These are phyloP conservation scores for Standfussiana lucernea DNA, from an alignment of 2,888 invertebrate species.

Conservation along the genomic window DNA sequence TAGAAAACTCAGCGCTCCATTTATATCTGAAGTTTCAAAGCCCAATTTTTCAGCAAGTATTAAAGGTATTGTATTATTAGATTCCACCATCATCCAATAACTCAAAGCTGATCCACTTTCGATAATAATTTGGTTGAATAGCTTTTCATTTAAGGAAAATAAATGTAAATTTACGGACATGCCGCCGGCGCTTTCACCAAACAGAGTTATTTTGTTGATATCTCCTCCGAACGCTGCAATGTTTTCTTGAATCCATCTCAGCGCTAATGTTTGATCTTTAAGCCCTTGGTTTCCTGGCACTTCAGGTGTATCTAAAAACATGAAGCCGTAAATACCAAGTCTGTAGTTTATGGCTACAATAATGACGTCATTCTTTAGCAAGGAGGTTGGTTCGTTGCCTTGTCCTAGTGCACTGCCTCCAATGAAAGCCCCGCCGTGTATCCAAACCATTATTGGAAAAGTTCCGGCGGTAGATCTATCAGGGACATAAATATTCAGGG, in stretches of 20 bases:
- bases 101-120: slow-evolving; percentile 51
- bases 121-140: slow-evolving; percentile 48
- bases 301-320: slow-evolving; percentile 65
- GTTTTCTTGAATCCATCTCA: slow-evolving; percentile 73
- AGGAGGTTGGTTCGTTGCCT: slow-evolving; percentile 10
- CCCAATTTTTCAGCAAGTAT: slow-evolving; percentile 29
- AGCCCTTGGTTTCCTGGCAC: slow-evolving; percentile 76
- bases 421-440: slow-evolving; percentile 46
- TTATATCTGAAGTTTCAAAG: slow-evolving; percentile 27
- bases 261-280: slow-evolving; percentile 72
- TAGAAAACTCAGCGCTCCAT: slow-evolving; percentile 38
- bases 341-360: slow-evolving; percentile 50
- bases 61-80: slow-evolving; percentile 41
- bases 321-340: slow-evolving; percentile 70
- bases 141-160: slow-evolving; percentile 43
- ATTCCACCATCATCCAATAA: slow-evolving; percentile 49
- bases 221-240: slow-evolving; percentile 72
- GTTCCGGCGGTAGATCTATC: not conserved
- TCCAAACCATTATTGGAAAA: slow-evolving; percentile 52
- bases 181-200: slow-evolving; percentile 73
- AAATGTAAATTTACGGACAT: slow-evolving; percentile 61
- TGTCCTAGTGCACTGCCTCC: slow-evolving; percentile 15
- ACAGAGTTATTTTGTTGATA: slow-evolving; percentile 60
- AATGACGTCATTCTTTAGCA: slow-evolving; percentile 50
- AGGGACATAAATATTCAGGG: slow-evolving; percentile 65